These are phyloP conservation scores for Grallaria varia DNA, from an alignment of 2,113 vertebrate genomes.

Conservation along the genomic window DNA sequence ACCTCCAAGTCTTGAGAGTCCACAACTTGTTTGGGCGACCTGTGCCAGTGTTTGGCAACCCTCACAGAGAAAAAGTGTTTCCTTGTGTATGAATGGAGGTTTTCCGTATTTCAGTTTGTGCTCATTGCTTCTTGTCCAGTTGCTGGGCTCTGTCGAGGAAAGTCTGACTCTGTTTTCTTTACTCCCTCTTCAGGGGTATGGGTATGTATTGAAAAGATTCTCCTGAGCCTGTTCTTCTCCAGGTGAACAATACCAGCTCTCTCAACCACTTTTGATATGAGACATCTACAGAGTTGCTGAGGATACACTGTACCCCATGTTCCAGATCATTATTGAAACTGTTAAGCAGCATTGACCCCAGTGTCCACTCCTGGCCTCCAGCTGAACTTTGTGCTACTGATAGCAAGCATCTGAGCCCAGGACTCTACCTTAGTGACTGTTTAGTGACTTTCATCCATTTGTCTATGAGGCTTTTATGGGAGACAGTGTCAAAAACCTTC, in stretches of 20 bases:
- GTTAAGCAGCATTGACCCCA: not conserved
- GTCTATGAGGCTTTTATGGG: not conserved
- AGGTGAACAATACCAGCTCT: not conserved
- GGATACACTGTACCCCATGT: not conserved
- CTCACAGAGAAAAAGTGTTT: not conserved
- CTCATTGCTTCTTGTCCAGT: not conserved
- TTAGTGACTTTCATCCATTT: not conserved
- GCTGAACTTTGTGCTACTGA: not conserved
- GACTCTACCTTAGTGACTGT: not conserved
- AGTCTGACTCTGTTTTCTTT: not conserved
- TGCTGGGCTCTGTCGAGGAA: not conserved
- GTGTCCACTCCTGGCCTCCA: not conserved
- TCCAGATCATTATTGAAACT: not conserved
- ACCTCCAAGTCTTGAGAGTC: not conserved
- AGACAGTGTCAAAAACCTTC: not conserved
- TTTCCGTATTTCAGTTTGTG: not conserved
- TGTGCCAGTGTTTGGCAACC: not conserved
- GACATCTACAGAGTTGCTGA: not conserved
- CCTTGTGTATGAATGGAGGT: not conserved
- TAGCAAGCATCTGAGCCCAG: not conserved
- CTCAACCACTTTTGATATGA: not conserved
- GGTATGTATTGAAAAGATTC: not conserved
- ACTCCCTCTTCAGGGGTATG: not conserved
- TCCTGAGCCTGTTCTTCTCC: not conserved
- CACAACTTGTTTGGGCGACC: not conserved